phyloP scores from a whole-genome alignment of 1,140 invertebrate species.

The Rhyacophila brunnea region DNA sequence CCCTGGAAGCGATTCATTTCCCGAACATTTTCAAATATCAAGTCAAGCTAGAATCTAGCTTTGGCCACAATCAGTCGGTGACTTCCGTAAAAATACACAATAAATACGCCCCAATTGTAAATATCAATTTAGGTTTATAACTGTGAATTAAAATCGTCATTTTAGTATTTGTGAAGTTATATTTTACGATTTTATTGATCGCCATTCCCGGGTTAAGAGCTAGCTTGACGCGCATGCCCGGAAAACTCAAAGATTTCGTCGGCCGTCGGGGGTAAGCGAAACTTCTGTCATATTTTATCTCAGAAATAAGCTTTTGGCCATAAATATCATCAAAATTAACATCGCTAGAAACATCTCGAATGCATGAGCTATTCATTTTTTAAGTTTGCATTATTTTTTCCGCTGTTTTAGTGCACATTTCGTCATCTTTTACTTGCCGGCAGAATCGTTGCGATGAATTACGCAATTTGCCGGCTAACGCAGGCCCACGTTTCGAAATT shows the following conservation, averaged over 20 bases:
- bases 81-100: neutral
- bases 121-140: neutral
- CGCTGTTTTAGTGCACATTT: neutral
- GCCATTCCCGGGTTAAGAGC: conserved; percentile 46
- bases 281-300: conserved; percentile 31
- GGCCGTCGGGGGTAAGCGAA: conserved; percentile 42
- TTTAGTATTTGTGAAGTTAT: neutral
- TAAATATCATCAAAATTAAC: no score
- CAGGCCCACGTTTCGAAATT: neutral
- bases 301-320: no score
- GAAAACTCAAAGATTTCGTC: conserved; percentile 47
- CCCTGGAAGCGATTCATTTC: no score
- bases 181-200: conserved; percentile 50
- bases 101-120: neutral
- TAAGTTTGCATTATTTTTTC: neutral
- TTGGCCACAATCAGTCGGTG: no score
- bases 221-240: conserved; percentile 50
- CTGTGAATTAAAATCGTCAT: conserved; percentile 5
- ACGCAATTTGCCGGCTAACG: conserved; percentile 18
- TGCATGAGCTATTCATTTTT: no score
- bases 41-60: no score
- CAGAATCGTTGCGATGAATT: conserved; percentile 13
- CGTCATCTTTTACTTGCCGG: neutral
- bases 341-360: no score
- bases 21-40: no score